phyloP scores from a whole-genome alignment of 2,797 vertebrate genomes.

The Pseudotriccus pelzelni region DNA sequence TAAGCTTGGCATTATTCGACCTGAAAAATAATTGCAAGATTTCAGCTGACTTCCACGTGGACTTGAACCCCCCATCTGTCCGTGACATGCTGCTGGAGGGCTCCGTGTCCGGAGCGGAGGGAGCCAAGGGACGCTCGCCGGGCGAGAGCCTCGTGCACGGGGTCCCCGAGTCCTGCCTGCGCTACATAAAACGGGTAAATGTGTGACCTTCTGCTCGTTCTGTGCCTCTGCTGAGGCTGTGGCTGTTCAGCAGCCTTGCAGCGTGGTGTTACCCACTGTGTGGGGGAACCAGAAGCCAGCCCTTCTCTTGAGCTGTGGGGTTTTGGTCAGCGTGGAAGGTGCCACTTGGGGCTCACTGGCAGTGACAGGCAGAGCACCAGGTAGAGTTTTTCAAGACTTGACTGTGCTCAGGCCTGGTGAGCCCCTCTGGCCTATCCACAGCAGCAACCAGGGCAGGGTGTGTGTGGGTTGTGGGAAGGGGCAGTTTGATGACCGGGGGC shows the following conservation, averaged over 20 bases:
- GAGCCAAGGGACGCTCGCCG: constrained; percentile 27
- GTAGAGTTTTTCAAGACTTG: background rate
- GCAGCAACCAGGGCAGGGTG: background rate
- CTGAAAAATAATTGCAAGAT: constrained; percentile 93
- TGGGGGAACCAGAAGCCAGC: background rate
- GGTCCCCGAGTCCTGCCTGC: constrained; percentile 83
- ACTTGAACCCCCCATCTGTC: constrained; percentile 87
- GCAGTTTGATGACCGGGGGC: fast-evolving
- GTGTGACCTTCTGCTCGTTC: background rate
- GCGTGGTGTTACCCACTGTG: background rate
- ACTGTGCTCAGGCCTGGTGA: background rate
- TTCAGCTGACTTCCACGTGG: constrained; percentile 94
- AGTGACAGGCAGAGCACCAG: background rate
- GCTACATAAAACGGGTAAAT: constrained; percentile 86
- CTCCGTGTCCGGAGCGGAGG: constrained; percentile 44
- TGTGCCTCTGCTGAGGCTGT: background rate
- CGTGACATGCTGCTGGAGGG: constrained; percentile 86
- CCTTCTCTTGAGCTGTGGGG: background rate
- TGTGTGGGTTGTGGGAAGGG: background rate
- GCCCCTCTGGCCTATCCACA: background rate
- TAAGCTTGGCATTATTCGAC: constrained; percentile 92
- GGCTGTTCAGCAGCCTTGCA: fast-evolving
- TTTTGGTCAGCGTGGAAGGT: background rate
- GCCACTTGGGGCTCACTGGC: fast-evolving
- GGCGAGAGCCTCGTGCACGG: constrained; percentile 81